phyloP scores from a whole-genome alignment of 2,797 vertebrate species.

The Parauchenoglanis punctatus region DNA sequence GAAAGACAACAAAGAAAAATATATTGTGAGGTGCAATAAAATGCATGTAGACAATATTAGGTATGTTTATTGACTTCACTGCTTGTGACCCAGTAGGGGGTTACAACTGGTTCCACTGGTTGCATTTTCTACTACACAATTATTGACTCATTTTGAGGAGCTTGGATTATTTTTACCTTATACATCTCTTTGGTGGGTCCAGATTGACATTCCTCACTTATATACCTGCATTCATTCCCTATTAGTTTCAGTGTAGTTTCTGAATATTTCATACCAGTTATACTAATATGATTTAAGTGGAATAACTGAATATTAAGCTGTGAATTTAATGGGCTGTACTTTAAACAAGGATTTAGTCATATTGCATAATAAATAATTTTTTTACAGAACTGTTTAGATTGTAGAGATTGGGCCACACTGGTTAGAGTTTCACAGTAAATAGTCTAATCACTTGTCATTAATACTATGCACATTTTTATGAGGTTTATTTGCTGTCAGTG shows the following conservation, averaged over 20 bases:
- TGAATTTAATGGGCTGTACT: not conserved
- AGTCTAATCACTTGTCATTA: not conserved
- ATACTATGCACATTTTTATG: not conserved
- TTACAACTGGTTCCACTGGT: not conserved
- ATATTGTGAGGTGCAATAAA: slow-evolving; percentile 14
- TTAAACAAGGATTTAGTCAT: slow-evolving; percentile 2
- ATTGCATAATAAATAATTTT: not conserved
- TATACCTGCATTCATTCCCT: not conserved
- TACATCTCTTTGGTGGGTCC: not conserved
- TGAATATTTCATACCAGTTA: not conserved
- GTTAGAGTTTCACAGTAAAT: not conserved
- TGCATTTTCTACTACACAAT: not conserved
- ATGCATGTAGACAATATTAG: not conserved
- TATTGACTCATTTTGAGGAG: not conserved
- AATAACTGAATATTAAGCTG: slow-evolving; percentile 3
- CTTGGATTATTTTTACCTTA: not conserved
- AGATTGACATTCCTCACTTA: not conserved
- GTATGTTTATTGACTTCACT: slow-evolving; percentile 3
- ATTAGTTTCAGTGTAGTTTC: not conserved
- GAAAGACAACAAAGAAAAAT: slow-evolving; percentile 12
- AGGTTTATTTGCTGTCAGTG: not conserved
- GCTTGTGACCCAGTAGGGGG: not conserved
- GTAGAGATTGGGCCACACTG: not conserved
- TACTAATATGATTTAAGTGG: not conserved
- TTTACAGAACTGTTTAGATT: not conserved